Evolutionary conservation across 2,113 vertebrate species (phyloP), one percentile per base, ranked within the genome.

Genomic region (Regulus satrapa): DNA sequence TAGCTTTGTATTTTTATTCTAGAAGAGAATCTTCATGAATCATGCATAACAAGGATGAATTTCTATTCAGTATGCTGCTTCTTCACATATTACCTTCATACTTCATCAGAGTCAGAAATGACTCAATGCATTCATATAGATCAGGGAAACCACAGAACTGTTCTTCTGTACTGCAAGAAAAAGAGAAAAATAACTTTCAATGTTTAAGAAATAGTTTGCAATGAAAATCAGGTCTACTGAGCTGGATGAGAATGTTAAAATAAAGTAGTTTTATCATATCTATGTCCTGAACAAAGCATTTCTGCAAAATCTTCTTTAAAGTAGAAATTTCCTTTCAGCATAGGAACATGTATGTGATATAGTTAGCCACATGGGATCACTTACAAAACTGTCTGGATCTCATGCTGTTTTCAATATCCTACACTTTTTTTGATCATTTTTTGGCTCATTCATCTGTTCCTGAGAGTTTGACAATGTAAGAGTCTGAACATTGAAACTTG

Each of bases 21-120:
- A n/a, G 64, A 85, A 79, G 26, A 93, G 54, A 92, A 16, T n/a
- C 32, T 88, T 89, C 43, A 88, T 92, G 45, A 31, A 94, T 92
- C 85, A 92, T 94, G 92, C 41, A 94, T 55, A 83, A 31, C 34
- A 85, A 81, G 40, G 19, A 56, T 32, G 38, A 61, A 89, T 95
- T 96, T 89, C 62, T 95, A 31, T 85, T 97, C 79, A 84, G 12
- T 51, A 32, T 77, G 38, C n/a, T 92, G 62, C 66, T 71, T 48
- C 58, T 95, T 93, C 59, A 91, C 32, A 71, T 83, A 79, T 92
- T 95, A 72, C 74, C 67, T 95, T 96, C 54, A 56, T 91, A 79
- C 69, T 96, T 96, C 93, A 91, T 94, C 64, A 78, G 62, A 87
- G 45, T 85, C 87, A 83, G 24, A 94, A 83, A 90, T 93, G 29